Evolutionary conservation across 1,140 invertebrate genomes (phyloP).

Genomic region (Holcopasites calliopsidis): DNA sequence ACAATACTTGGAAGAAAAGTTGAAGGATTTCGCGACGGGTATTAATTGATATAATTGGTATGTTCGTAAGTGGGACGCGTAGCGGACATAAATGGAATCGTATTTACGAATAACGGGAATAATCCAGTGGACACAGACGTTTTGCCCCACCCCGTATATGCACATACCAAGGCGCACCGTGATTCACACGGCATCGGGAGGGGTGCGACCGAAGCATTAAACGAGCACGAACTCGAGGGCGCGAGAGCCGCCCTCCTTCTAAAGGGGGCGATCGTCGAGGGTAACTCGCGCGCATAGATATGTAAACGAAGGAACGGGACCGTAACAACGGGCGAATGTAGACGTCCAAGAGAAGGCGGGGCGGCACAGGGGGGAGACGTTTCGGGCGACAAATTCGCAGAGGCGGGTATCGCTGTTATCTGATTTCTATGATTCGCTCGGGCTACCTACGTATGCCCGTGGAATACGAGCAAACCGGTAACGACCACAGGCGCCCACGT

Average conservation of each 20-base stretch:
- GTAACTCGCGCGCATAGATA: not conserved
- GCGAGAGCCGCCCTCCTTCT: not conserved
- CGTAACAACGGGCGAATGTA: not conserved
- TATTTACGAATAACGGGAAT: too few relatives aligned
- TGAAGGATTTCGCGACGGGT: too few relatives aligned
- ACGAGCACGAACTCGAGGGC: too few relatives aligned
- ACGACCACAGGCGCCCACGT: conserved; percentile 12
- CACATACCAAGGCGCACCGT: too few relatives aligned
- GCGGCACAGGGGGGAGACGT: conserved; percentile 17
- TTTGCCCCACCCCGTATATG: too few relatives aligned
- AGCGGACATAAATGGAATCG: too few relatives aligned
- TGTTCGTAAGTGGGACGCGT: too few relatives aligned
- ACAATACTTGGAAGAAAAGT: too few relatives aligned
- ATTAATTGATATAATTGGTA: too few relatives aligned
- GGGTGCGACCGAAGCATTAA: too few relatives aligned
- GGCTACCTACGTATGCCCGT: not conserved
- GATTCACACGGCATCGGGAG: too few relatives aligned
- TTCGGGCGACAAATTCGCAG: conserved; percentile 40
- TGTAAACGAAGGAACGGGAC: conserved; percentile 17
- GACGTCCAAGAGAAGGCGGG: conserved; percentile 9
- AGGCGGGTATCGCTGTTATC: conserved; percentile 39
- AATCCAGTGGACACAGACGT: too few relatives aligned
- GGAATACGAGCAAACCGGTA: conserved; percentile 7
- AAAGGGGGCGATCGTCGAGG: not conserved
- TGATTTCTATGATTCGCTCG: conserved; percentile 52